phyloP scores from a whole-genome alignment of 2,888 invertebrate species.

The Chironomus riparius region DNA sequence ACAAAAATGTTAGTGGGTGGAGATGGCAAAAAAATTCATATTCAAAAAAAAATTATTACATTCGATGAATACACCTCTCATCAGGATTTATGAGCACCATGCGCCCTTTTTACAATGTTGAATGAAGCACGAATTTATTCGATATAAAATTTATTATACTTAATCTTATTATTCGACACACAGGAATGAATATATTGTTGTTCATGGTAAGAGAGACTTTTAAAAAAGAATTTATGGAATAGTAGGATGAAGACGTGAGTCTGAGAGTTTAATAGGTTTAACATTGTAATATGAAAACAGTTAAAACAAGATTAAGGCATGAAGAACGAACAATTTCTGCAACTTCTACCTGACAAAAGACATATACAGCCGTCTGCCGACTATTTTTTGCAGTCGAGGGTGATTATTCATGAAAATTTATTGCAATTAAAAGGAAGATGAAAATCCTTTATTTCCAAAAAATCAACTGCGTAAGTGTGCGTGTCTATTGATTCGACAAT shows the following conservation, averaged over 20 bases:
- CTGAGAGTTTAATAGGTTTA: not conserved
- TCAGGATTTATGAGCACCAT: constrained; percentile 18
- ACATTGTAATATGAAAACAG: no score
- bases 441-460: not conserved
- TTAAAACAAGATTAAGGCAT: no score
- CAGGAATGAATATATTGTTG: not conserved
- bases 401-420: not conserved
- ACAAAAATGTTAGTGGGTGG: not conserved
- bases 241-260: not conserved
- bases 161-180: constrained; percentile 21
- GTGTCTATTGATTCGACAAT: not conserved
- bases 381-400: not conserved
- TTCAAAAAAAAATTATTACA: constrained; percentile 13
- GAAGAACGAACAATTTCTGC: no score
- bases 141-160: constrained; percentile 23
- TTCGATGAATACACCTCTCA: constrained; percentile 21
- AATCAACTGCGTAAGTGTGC: constrained; percentile 16
- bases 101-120: constrained; percentile 11
- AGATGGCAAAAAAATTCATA: not conserved
- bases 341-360: not conserved
- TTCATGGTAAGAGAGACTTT: no score
- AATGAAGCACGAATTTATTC: constrained; percentile 10
- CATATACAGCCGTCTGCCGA: not conserved
- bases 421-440: not conserved
- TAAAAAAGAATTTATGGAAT: no score